Conservation (phyloP, 2,113 vertebrate genomes). For the Tapirus terrestris region DNA sequence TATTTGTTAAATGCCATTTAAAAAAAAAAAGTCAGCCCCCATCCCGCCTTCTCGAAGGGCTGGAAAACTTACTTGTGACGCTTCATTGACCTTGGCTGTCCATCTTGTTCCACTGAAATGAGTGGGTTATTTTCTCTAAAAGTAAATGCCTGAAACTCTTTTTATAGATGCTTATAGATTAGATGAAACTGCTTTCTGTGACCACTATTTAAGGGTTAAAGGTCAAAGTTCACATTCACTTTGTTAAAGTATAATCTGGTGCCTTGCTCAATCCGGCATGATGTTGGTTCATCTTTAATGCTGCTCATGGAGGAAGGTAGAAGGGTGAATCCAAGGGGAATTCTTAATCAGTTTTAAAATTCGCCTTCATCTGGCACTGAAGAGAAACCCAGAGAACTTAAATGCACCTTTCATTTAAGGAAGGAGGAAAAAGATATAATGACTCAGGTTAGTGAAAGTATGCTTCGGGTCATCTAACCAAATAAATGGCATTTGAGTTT, state of each 20-base stretch:
- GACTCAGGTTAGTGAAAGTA: not conserved
- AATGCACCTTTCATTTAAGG: not conserved
- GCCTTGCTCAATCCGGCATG: not conserved
- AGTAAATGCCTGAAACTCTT: conserved; percentile 35
- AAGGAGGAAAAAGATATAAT: not conserved
- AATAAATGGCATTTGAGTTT: not conserved
- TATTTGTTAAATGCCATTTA: not conserved
- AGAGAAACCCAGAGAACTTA: not conserved
- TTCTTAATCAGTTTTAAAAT: not conserved
- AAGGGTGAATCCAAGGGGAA: not conserved
- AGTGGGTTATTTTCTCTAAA: conserved; percentile 17
- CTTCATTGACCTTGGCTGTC: not conserved
- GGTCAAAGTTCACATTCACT: conserved; percentile 40
- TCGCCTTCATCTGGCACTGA: not conserved
- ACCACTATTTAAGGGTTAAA: conserved; percentile 12
- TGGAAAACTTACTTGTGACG: not conserved
- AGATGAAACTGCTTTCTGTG: not conserved
- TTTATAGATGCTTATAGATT: not conserved
- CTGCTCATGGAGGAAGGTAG: not conserved
- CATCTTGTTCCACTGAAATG: conserved; percentile 42
- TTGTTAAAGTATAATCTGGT: conserved; percentile 61
- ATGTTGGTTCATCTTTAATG: not conserved
- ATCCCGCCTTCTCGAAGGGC: not conserved
- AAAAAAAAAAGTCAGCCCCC: not conserved
- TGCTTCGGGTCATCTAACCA: not conserved